phyloP scores from a whole-genome alignment of 2,113 vertebrate species.

The Bubo bubo region DNA sequence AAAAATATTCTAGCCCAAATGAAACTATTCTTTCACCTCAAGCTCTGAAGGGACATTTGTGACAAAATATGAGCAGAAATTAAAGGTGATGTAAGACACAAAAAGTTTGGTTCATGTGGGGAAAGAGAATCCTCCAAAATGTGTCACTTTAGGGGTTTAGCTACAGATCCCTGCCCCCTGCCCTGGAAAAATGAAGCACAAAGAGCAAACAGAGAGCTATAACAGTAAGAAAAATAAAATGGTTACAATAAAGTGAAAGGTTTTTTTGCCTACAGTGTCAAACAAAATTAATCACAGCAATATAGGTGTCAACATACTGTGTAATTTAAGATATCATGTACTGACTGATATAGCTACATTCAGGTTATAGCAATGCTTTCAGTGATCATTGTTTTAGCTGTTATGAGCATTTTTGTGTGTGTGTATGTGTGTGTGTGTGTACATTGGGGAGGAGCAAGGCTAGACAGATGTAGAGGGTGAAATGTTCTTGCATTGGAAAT shows the following conservation, averaged over 20 bases:
- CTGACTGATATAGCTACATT: neutral
- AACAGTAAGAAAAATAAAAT: neutral
- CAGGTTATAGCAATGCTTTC: neutral
- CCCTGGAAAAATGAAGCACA: conserved; percentile 4
- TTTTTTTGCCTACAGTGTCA: neutral
- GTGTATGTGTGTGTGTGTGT: too few species aligned
- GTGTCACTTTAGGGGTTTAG: conserved; percentile 16
- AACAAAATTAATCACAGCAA: conserved; percentile 16
- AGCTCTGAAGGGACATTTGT: conserved; percentile 25
- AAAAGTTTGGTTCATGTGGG: neutral
- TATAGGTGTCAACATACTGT: neutral
- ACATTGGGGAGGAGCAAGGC: neutral
- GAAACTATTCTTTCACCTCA: neutral
- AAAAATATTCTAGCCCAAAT: neutral
- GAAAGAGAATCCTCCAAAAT: conserved; percentile 7
- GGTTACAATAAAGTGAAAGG: neutral
- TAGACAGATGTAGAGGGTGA: neutral
- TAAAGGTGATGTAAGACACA: neutral
- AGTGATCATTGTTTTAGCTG: neutral
- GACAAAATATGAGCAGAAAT: neutral
- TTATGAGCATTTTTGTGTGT: neutral
- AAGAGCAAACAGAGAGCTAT: neutral
- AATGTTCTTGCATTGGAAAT: neutral
- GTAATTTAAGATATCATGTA: neutral
- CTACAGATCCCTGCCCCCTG: neutral